phyloP scores from a whole-genome alignment of 2,113 vertebrate genomes.

The Dicrurus megarhynchus region DNA sequence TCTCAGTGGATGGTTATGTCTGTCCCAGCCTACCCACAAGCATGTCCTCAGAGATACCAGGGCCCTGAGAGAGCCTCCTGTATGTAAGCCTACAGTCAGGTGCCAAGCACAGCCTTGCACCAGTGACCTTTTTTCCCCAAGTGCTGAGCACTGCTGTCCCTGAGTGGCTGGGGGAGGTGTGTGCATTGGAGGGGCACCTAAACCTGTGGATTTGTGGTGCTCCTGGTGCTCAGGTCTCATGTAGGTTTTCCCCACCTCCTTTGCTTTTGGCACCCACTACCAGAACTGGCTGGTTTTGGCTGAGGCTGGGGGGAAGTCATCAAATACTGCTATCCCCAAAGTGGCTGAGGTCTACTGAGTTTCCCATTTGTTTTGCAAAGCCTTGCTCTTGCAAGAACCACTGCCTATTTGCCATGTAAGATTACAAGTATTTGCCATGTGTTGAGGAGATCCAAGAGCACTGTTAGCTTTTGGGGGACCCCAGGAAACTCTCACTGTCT shows the following conservation, averaged over 20 bases:
- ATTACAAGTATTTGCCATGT: neutral
- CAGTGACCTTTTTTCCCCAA: neutral
- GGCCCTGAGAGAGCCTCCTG: neutral
- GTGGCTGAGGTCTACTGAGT: neutral
- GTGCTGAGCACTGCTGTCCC: neutral
- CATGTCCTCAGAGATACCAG: neutral
- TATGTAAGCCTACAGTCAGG: neutral
- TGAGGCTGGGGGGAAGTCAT: neutral
- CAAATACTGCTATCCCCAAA: neutral
- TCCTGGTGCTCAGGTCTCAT: neutral
- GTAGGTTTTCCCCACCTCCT: neutral
- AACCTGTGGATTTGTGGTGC: neutral
- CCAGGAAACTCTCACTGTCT: accelerated
- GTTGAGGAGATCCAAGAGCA: neutral
- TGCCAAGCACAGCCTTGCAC: neutral
- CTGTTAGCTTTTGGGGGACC: neutral
- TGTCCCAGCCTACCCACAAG: neutral
- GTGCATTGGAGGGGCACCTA: neutral
- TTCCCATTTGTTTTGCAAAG: neutral
- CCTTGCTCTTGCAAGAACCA: neutral
- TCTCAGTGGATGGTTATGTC: neutral
- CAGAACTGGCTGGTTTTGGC: neutral
- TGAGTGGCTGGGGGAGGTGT: neutral
- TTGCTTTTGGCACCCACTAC: neutral
- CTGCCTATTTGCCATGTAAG: neutral